phyloP scores from a whole-genome alignment of 2,113 vertebrate species.

The Muscicapa adusta region DNA sequence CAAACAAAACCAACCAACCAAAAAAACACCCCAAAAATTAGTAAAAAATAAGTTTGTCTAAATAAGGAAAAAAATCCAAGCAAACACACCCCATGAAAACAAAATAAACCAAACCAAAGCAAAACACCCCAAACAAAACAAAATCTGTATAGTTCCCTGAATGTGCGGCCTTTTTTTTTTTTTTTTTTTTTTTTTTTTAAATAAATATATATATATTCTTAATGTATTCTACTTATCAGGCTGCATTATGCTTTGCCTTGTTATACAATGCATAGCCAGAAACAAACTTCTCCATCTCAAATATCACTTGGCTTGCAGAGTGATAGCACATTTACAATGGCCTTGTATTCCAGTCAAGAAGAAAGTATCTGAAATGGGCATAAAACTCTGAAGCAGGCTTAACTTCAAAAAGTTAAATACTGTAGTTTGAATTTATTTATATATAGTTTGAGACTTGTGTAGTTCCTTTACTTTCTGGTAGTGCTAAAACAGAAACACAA shows the following conservation, averaged over 20 bases:
- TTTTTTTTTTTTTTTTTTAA: too few species aligned
- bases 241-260: not conserved
- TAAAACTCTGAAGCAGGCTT: not conserved
- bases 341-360: not conserved
- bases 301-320: not conserved
- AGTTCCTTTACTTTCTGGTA: not conserved
- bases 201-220: too few species aligned
- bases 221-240: not conserved
- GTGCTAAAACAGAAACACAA: not conserved
- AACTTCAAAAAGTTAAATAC: not conserved
- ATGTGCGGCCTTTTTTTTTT: not conserved
- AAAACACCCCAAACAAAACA: rapidly evolving
- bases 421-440: not conserved
- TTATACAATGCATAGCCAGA: not conserved
- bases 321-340: not conserved
- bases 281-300: not conserved
- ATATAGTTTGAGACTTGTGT: not conserved
- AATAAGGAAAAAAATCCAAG: not conserved
- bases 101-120: too few species aligned
- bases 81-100: rapidly evolving
- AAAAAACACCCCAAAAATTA: not conserved
- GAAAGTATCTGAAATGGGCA: rapidly evolving
- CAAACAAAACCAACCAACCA: too few species aligned
- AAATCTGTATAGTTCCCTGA: not conserved
- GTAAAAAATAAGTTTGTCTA: not conserved